Evolutionary conservation across 2,888 invertebrate species (phyloP), one percentile per base, ranked within the genome.

Genomic region (Ennomos erosarius): DNA sequence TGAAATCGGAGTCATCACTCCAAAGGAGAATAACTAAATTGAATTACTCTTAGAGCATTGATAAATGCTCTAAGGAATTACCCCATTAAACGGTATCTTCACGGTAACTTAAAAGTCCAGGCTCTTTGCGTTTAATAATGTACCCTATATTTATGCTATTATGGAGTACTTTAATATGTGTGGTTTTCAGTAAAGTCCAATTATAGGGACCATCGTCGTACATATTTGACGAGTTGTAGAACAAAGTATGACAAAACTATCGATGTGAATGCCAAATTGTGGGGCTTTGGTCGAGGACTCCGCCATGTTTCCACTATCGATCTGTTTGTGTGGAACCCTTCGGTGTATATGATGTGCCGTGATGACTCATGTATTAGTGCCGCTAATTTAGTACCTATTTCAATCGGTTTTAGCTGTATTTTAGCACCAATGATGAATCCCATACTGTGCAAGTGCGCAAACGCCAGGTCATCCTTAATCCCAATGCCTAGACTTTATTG

Each of bases 161-260:
- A 48, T 46, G 51, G 55, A 39, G 38, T 47, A 48, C 59, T 54
- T 48, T 60, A 59, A 65, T 48, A 59, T 68, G 67, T 57, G 50
- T 16, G 36, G 40, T 50, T 57, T 53, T n/a, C 43, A 52, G 58
- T 60, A 43, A 48, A 54, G 55, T 66, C 65, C 64, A 78, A 72
- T 76, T 75, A 26, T 26, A 74, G 65, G 51, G 44, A 44, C 55
- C 45, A 46, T 33, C 36, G 43, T 62, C 69, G 65, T 78, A 57
- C 67, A 77, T 79, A 74, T 71, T 78, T 76, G 58, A 78, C 51
- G 54, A 68, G 50, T 65, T 59, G 64, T 67, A 62, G 71, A 69
- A 54, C 67, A 53, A 55, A 58, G 60, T 68, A 65, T 70, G 75
- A 74, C 69, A 69, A 68, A 66, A 64, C 59, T 68, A 70, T 71